Base-by-base conservation (phyloP, 2,113 vertebrate genomes). In the Meleagris gallopavo region DNA sequence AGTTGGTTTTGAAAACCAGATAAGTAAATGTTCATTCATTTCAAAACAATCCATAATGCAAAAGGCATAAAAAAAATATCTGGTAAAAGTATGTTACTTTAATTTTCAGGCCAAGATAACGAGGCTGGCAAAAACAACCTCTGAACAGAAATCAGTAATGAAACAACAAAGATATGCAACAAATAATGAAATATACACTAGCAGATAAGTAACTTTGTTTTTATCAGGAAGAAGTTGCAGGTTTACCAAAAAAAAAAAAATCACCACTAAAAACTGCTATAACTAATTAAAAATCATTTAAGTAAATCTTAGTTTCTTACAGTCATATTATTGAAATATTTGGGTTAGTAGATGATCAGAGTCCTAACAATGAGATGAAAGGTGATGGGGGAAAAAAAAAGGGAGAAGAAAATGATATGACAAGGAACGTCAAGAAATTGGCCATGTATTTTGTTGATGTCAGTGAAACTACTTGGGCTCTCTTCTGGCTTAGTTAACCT, bases 241-340 rank as follows among this genome's bases (percentile, higher is more conserved):
- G 2, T 71, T 50, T 50, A 11, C 11, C 71, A 17, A 43, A 65
- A 54, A 10, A 8, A 6, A n/a, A 71, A 66, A 32, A 24, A 24
- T 4, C 13, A 3, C 2, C 4, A 50, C 10, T 54, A 22, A 77
- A 62, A 32, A 21, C 13, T 2, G 1, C 4, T 43, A 3, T n/a
- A 54, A 18, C 2, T 2, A 48, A 30, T 29, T 66, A 11, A 55
- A 72, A 86, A 38, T 17, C 11, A 41, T 70, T n/a, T 55, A 2
- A 69, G 20, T 72, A 36, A 69, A 62, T 21, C 11, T 61, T 77
- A 43, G 2, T 17, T 69, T 36, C 12, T 75, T 61, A 21, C 65
- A 82, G 69, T 57, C 38, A n/a, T 57, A 52, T 32, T 41, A 41
- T 10, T n/a, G 4, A 65, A 87, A 57, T 65, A 87, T 57, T 79